These are phyloP conservation scores for Bimastos eiseni DNA, from an alignment of 2,888 invertebrate species.

Conservation along the genomic window DNA sequence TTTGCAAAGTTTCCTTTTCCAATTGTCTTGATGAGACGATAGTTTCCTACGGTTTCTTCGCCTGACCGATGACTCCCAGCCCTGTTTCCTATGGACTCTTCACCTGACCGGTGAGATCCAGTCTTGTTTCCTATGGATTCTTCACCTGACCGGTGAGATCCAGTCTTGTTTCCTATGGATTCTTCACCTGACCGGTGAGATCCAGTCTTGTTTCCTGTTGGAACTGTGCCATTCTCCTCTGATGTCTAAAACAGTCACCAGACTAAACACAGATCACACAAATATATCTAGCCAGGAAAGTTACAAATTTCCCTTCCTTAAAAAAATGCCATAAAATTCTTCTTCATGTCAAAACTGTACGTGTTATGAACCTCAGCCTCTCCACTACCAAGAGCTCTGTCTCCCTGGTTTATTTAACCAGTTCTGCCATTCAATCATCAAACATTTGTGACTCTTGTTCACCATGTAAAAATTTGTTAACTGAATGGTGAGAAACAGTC, in stretches of 20 bases:
- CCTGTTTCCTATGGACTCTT: too few species aligned
- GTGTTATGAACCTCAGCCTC: too few species aligned
- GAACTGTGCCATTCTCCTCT: neutral
- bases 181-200: neutral
- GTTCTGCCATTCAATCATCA: too few species aligned
- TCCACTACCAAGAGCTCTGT: too few species aligned
- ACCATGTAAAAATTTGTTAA: too few species aligned
- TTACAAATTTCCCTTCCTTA: too few species aligned
- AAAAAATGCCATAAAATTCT: too few species aligned
- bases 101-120: neutral
- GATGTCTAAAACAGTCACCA: neutral
- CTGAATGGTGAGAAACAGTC: too few species aligned
- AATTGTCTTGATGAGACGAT: slow-evolving; percentile 97
- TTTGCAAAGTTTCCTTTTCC: slow-evolving; percentile 99
- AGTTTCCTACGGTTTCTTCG: slow-evolving; percentile 77
- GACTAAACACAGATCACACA: neutral
- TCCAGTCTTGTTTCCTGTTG: neutral
- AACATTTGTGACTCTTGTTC: too few species aligned
- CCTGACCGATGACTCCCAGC: neutral
- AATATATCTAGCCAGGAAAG: too few species aligned
- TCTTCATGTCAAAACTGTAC: too few species aligned
- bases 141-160: neutral
- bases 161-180: slow-evolving; percentile 75
- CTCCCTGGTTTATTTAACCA: too few species aligned
- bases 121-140: slow-evolving; percentile 73